Base-by-base conservation (phyloP, 2,113 vertebrate genomes). In the Epinephelus fuscoguttatus region DNA sequence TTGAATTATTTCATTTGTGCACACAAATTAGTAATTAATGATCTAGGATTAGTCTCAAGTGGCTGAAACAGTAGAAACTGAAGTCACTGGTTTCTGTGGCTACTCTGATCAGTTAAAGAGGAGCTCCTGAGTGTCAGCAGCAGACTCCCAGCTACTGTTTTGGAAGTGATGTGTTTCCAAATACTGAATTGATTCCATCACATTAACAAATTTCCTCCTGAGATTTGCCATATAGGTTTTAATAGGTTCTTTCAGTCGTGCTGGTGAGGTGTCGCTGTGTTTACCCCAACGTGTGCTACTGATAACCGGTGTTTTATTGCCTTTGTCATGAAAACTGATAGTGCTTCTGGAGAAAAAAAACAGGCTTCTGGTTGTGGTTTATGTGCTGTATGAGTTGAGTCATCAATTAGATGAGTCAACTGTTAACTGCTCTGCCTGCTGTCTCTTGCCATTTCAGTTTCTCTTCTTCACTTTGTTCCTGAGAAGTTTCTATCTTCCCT, bases 381-480 rank as follows among this genome's bases (percentile, higher is more conserved):
- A 4, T n/a, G 23, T 63, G 49, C 12, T 5, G 69, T 25, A 50
- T 37, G 37, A 71, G 47, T 75, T 84, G 82, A 90, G 50, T 89
- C 83, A 86, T 73, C 52, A 14, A 1, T 12, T 2, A 19, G 33
- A 76, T 87, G 84, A 91, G 49, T 86, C 85, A 84, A 75, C 85
- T 68, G 70, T 62, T 57, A 53, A 75, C 74, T 14, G 59, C 55
- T 33, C 49, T 40, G 27, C 75, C 56, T 56, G 71, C 69, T 82
- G 57, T 53, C 47, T 63, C 81, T 11, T 75, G 3, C 25, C 50
- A n/a, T 57, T 75, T 84, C 83, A 70, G 64, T 63, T 85, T 88
- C 78, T 83, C 25, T 78, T 70, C 60, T 55, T 81, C 82, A 84
- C 86, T 82, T 47, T 74, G 75, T 88, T 84, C 81, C 72, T 53